Evolutionary conservation across 2,113 vertebrate species (phyloP), one percentile per base, ranked within the genome.

Genomic region (Triplophysa tibetana): DNA sequence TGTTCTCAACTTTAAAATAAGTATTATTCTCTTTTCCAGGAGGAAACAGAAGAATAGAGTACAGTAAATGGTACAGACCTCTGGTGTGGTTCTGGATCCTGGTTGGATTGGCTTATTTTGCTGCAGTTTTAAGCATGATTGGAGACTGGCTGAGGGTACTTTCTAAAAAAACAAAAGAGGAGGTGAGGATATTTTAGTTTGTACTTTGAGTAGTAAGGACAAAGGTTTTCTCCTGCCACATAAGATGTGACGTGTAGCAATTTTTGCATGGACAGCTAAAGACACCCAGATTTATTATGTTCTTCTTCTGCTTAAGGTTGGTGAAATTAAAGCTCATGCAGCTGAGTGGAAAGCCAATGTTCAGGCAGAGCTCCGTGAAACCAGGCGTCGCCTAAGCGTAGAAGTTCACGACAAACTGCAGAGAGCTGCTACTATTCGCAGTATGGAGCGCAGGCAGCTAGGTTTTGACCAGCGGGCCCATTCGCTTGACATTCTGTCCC

Each of bases 31-130:
- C 0, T 78, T 89, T 93, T 81, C 77, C 87, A 98, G 97, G 97
- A 68, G 96, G 96, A 83, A 95, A 98, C 78, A 84, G 93, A 77
- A 91, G 90, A 74, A 97, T 96, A 76, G 91, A 92, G 80, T 98
- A 98, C 81, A 93, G 94, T 66, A 94, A 97, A 70, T 98, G 96
- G 97, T 98, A 98, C 84, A 95, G 97, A 74, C 90, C 90, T 1
- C 92, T 98, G 1, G 97, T 98, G 21, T 98, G 97, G 96, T 98
- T 98, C 85, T 98, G 97, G 96, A 98, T 98, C 88, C 91, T 98
- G 1, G 96, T 98, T 5, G 97, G 97, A 0, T 92, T 98, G 65
- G 97, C 96, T 24, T 98, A 98, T 86, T 98, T 98, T 80, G 97
- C 97, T 74, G 96, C 97, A 70, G 96, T 98, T 26, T 92, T 98